phyloP scores from a whole-genome alignment of 1,140 invertebrate genomes.

The Drosophila yakuba region DNA sequence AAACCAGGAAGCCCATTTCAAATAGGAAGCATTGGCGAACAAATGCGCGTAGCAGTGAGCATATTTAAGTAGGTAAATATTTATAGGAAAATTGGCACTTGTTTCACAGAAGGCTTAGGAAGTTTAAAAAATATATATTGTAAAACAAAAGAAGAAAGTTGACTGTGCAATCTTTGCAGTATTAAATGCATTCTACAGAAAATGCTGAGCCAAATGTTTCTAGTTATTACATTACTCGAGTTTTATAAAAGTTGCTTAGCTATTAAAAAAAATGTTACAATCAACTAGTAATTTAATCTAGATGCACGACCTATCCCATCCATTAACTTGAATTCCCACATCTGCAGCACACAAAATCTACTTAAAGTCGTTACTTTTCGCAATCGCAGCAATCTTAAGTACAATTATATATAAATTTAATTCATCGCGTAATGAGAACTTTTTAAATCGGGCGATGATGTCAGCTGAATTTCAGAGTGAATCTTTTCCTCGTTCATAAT shows the following conservation, averaged over 20 bases:
- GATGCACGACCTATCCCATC: conserved; percentile 31
- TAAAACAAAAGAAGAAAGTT: not conserved
- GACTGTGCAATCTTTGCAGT: too few species aligned
- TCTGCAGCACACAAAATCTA: conserved; percentile 6
- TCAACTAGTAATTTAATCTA: not conserved
- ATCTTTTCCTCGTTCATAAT: conserved; percentile 42
- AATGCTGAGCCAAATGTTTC: not conserved
- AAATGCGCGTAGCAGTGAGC: conserved; percentile 15
- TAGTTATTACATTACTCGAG: too few species aligned
- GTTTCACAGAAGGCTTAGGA: not conserved
- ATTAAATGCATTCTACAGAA: not conserved
- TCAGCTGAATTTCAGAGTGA: conserved; percentile 38
- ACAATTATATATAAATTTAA: conserved; percentile 33
- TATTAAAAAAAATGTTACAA: not conserved
- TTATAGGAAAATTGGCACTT: conserved; percentile 29
- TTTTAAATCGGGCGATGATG: conserved; percentile 36
- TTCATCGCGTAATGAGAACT: conserved; percentile 33
- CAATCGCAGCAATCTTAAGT: conserved; percentile 13
- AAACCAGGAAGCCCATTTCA: conserved; percentile 19
- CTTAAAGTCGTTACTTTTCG: conserved; percentile 20
- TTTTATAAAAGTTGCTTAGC: not conserved
- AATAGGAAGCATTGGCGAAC: conserved; percentile 19
- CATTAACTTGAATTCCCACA: conserved; percentile 16
- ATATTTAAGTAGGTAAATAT: conserved; percentile 34
- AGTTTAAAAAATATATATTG: not conserved